A percentile compares a stretch with the other conserved stretches of the same genome.
phyloP scores from a whole-genome alignment of 2,797 vertebrate genomes.

The Sparus aurata region DNA sequence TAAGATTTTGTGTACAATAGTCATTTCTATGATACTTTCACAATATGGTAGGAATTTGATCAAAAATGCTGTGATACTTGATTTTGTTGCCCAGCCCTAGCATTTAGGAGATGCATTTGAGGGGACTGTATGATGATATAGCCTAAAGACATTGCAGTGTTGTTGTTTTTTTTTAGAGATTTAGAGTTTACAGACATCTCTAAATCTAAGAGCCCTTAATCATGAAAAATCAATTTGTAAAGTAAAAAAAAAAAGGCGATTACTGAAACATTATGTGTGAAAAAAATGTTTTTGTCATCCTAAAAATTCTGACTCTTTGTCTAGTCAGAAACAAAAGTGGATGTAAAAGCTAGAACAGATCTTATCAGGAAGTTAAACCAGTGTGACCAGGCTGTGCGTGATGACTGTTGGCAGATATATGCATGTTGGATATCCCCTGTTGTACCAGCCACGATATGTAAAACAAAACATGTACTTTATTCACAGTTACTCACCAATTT shows the following conservation, averaged over 20 bases:
- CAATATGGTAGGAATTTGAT: too few species aligned
- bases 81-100: too few species aligned
- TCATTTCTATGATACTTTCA: too few species aligned
- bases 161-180: not conserved
- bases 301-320: not conserved
- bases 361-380: slow-evolving; percentile 6
- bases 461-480: not conserved
- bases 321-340: not conserved
- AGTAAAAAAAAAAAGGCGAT: too few species aligned
- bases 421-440: not conserved
- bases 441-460: not conserved
- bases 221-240: not conserved
- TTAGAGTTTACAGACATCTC: not conserved
- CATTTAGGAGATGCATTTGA: too few species aligned
- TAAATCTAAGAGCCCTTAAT: not conserved
- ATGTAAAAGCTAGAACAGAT: not conserved
- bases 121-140: too few species aligned
- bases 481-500: not conserved
- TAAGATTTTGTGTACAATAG: too few species aligned
- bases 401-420: not conserved
- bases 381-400: not conserved
- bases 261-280: not conserved
- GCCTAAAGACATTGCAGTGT: too few species aligned
- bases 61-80: too few species aligned
- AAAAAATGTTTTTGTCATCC: not conserved